Evolutionary conservation across 2,113 vertebrate genomes (phyloP).

Genomic region (Sceloporus undulatus): DNA sequence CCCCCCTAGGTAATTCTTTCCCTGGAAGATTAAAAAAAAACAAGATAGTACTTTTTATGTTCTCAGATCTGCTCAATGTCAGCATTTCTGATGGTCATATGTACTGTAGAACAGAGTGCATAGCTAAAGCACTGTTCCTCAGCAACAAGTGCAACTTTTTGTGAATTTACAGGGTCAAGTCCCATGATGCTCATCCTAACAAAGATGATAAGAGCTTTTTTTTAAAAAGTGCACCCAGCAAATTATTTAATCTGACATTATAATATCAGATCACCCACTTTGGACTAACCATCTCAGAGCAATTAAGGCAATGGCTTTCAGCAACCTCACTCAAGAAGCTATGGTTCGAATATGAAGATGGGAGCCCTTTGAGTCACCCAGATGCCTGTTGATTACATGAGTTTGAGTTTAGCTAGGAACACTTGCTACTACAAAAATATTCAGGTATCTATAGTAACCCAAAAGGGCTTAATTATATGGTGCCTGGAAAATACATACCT

Average conservation of each 20-base stretch:
- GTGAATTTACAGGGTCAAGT: background rate
- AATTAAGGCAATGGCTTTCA: rapidly evolving
- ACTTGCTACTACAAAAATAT: background rate
- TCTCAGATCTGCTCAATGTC: background rate
- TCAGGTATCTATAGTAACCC: conserved; percentile 14
- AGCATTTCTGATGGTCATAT: background rate
- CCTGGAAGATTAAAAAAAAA: background rate
- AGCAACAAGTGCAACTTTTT: no score
- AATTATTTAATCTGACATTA: background rate
- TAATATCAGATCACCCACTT: background rate
- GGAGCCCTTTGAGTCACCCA: background rate
- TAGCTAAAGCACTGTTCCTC: background rate
- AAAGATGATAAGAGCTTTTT: background rate
- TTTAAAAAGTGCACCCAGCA: background rate
- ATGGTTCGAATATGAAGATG: background rate
- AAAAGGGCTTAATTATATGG: background rate
- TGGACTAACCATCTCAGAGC: rapidly evolving
- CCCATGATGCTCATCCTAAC: background rate
- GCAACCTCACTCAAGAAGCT: background rate
- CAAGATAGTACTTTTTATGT: background rate
- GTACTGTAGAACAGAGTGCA: background rate
- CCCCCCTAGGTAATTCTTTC: background rate
- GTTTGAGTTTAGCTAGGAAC: background rate
- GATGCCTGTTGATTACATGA: background rate
- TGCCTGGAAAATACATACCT: conserved; percentile 15